These are phyloP conservation scores for Anastatus disparis DNA, from an alignment of 1,140 invertebrate species.

Conservation along the genomic window DNA sequence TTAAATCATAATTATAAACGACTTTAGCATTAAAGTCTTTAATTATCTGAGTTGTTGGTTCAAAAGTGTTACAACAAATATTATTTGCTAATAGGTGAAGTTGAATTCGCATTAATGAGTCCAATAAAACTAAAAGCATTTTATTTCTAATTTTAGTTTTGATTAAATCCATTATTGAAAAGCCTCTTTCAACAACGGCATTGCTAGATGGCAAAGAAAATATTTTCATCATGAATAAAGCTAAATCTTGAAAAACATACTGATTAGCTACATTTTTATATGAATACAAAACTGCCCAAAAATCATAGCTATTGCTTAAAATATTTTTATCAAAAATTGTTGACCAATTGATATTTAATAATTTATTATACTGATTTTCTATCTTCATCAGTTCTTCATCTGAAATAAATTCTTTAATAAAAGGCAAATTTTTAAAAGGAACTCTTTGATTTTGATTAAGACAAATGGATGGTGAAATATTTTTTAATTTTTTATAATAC, in stretches of 20 bases:
- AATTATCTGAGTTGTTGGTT: conserved; percentile 36
- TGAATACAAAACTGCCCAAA: conserved; percentile 18
- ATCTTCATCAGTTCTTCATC: not conserved
- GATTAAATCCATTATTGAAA: conserved; percentile 41
- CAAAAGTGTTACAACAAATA: no score
- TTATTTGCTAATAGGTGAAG: conserved; percentile 22
- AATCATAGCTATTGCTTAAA: conserved; percentile 9
- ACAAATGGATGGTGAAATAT: no score
- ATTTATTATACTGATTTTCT: conserved; percentile 13
- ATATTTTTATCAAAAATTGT: not conserved
- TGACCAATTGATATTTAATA: not conserved
- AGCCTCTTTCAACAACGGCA: conserved; percentile 33
- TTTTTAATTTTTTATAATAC: no score
- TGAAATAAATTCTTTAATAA: not conserved
- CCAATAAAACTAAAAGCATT: conserved; percentile 33
- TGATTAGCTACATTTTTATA: conserved; percentile 39
- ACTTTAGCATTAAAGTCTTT: conserved; percentile 33
- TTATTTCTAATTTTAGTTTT: conserved; percentile 42
- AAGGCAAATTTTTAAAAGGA: not conserved
- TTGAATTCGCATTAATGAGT: conserved; percentile 41
- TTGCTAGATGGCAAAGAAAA: conserved; percentile 13
- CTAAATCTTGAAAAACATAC: conserved; percentile 43
- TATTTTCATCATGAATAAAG: conserved; percentile 11
- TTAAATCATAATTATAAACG: no score
- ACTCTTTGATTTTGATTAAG: not conserved